These are phyloP conservation scores for Crioceris asparagi DNA, from an alignment of 2,888 invertebrate species.

Conservation along the genomic window DNA sequence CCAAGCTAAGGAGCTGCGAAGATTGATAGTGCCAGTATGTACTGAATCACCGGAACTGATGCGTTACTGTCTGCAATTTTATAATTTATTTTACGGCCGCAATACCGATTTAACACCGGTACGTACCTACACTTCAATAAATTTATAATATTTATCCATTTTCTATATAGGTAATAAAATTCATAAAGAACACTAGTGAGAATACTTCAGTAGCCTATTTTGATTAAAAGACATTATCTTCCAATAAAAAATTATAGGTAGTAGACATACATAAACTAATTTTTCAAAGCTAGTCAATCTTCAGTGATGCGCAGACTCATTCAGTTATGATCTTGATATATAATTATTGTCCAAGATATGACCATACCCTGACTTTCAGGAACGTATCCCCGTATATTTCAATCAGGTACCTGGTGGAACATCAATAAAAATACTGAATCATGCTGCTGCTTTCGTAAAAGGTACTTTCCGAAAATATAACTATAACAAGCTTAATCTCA, in stretches of 20 bases:
- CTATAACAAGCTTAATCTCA: slow-evolving; percentile 39
- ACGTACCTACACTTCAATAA: slow-evolving; percentile 14
- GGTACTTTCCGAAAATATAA: slow-evolving; percentile 44
- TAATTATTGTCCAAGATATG: too few species aligned
- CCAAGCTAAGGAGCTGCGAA: slow-evolving; percentile 25
- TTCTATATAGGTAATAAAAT: too few species aligned
- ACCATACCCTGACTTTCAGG: slow-evolving; percentile 23
- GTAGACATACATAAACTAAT: too few species aligned
- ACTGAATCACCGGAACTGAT: slow-evolving; percentile 31
- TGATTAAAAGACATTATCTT: too few species aligned
- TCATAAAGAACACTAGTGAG: too few species aligned
- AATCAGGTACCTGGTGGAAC: slow-evolving; percentile 34
- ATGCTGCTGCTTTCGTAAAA: slow-evolving; percentile 29
- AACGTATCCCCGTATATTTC: slow-evolving; percentile 32
- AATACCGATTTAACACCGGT: slow-evolving; percentile 32
- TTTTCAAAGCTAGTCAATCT: too few species aligned
- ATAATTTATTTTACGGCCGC: slow-evolving; percentile 32
- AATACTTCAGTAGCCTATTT: too few species aligned
- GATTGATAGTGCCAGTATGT: slow-evolving; percentile 24
- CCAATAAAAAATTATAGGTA: too few species aligned
- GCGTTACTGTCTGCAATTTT: slow-evolving; percentile 28
- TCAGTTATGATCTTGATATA: too few species aligned
- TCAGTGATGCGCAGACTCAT: too few species aligned
- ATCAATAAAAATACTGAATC: slow-evolving; percentile 31
- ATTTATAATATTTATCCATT: neutral